Conservation (phyloP, 2,888 invertebrate genomes). For the Leistus spinibarbis region DNA sequence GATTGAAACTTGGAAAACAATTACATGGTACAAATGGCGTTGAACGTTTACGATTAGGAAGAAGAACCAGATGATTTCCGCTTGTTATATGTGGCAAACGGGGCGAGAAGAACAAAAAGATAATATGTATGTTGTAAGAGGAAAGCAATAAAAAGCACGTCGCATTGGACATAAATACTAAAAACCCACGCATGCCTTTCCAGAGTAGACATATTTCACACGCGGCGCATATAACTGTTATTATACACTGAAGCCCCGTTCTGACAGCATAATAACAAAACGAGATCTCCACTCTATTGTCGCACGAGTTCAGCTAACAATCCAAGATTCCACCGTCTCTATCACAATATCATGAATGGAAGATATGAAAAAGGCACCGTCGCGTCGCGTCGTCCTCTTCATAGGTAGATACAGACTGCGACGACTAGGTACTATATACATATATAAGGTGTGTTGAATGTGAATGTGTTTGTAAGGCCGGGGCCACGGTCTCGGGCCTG, state of each 20-base stretch:
- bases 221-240: constrained; percentile 35
- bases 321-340: constrained; percentile 1
- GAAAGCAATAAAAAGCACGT: constrained; percentile 5
- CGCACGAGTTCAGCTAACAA: not conserved
- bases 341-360: constrained; percentile 8
- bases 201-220: constrained; percentile 36
- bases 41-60: not conserved
- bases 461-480: not conserved
- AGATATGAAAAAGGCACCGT: not conserved
- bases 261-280: constrained; percentile 38
- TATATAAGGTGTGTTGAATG: not conserved
- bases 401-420: not conserved
- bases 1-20: constrained; percentile 1
- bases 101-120: constrained; percentile 1
- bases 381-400: not conserved
- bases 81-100: not conserved
- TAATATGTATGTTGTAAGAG: not conserved
- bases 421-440: not conserved
- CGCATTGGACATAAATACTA: constrained; percentile 27
- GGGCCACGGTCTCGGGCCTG: constrained; percentile 42
- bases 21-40: constrained; percentile 1
- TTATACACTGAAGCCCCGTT: constrained; percentile 27
- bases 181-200: constrained; percentile 32
- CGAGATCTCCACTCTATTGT: constrained; percentile 2
- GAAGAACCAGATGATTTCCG: constrained; percentile 3